phyloP scores from a whole-genome alignment of 2,888 invertebrate genomes.

The Luperina testacea region DNA sequence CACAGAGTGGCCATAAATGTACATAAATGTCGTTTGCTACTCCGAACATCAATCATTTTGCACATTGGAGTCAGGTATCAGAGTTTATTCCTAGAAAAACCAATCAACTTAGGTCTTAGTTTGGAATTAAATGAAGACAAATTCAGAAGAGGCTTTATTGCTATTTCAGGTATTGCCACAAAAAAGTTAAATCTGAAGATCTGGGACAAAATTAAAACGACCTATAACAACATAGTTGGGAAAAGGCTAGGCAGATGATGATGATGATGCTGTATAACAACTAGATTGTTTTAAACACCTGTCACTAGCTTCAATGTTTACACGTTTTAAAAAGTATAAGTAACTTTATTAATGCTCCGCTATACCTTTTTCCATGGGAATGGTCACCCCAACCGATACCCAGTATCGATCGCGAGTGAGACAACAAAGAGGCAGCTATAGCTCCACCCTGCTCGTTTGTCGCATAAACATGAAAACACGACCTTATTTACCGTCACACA shows the following conservation, averaged over 20 bases:
- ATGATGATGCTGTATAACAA: too few relatives aligned
- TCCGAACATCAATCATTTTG: not conserved
- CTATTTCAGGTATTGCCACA: conserved; percentile 7
- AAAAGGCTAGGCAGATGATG: not conserved
- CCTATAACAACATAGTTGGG: not conserved
- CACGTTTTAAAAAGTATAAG: not conserved
- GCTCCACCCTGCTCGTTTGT: conserved; percentile 80
- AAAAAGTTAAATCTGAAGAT: not conserved
- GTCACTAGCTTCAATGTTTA: not conserved
- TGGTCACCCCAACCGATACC: conserved; percentile 82
- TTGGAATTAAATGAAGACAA: not conserved
- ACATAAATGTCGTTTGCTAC: not conserved
- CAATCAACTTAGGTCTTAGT: not conserved
- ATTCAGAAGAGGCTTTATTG: not conserved
- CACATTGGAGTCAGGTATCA: not conserved
- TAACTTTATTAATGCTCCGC: conserved; percentile 1
- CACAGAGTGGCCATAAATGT: conserved; percentile 69
- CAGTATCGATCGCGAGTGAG: conserved; percentile 84
- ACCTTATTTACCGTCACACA: conserved; percentile 78
- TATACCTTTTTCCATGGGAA: conserved; percentile 46
- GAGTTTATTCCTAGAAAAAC: too few relatives aligned
- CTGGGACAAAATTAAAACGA: not conserved
- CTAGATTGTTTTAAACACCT: not conserved
- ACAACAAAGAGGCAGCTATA: conserved; percentile 81
- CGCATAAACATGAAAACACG: conserved; percentile 86